Conservation (phyloP, 2,888 invertebrate species). For the Thysanoteuthis rhombus region DNA sequence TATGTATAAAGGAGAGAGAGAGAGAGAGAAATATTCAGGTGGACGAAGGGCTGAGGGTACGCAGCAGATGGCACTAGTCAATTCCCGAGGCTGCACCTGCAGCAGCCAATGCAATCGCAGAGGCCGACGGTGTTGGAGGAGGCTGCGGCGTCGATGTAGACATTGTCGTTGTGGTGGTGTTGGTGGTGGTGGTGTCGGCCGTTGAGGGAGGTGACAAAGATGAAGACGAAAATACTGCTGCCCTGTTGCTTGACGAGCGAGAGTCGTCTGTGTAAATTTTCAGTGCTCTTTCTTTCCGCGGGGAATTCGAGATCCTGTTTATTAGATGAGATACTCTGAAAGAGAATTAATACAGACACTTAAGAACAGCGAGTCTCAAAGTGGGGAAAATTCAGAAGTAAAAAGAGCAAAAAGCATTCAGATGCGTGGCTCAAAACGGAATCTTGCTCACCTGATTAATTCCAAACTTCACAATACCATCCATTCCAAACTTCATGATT, state of each 20-base stretch:
- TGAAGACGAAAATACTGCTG: neutral
- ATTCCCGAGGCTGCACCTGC: conserved; percentile 20
- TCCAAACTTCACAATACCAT: too few species aligned
- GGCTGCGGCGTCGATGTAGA: neutral
- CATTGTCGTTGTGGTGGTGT: neutral
- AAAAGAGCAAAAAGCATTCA: too few species aligned
- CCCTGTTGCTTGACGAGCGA: conserved; percentile 32
- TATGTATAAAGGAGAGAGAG: neutral
- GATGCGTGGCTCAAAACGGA: too few species aligned
- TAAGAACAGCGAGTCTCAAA: neutral
- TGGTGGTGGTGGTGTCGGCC: neutral
- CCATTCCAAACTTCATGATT: too few species aligned
- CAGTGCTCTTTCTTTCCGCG: conserved; percentile 77
- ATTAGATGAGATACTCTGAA: conserved; percentile 35
- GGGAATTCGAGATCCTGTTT: conserved; percentile 68
- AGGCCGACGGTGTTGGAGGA: neutral
- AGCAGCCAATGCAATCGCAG: conserved; percentile 18
- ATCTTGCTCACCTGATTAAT: too few species aligned
- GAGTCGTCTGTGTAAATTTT: conserved; percentile 77
- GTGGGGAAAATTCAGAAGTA: too few species aligned
- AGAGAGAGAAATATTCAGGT: neutral
- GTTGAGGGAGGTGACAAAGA: neutral
- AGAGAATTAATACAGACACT: neutral
- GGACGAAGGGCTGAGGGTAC: neutral
- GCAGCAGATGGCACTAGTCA: neutral